Evolutionary conservation across 2,888 invertebrate genomes (phyloP), one percentile per base, ranked within the genome.

Genomic region (Zygogramma bicolorata): DNA sequence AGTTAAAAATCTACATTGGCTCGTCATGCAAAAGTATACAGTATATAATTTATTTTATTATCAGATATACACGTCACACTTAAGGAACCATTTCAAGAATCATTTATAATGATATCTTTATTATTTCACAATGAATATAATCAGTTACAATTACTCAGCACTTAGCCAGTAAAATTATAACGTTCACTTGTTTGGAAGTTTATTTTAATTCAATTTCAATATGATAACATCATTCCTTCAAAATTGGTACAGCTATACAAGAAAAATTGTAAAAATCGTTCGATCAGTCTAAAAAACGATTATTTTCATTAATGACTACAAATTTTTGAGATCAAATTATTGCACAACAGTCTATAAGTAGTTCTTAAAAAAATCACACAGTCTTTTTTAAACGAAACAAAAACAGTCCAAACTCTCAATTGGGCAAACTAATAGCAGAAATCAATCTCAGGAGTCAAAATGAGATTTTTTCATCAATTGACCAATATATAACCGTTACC

Each of bases 11-110:
- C 74, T 71, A 75, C 74, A 70, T 57, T 75, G 65, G 59, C 49
- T 60, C 60, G 65, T 75, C 67, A 75, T 75, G 71, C 67, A 71
- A 75, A 75, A 75, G 71, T 75, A 68, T 71, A 63, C 65, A 65
- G 27, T 75, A 71, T 75, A 70, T 69, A 71, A 59, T 68, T 68
- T 72, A 65, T 65, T 27, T 59, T 66, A 49, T 40, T 20, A 46
- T 60, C 66, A 74, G 53, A 49, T 31, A 61, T 69, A 69, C 70
- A 74, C 63, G 59, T 74, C 65, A 74, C 70, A 74, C 71, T 68
- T 63, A 71, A 70, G 71, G 68, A 70, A 75, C 71, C 49, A 40
- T 70, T 40, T 57, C 34, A 6, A 10, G 20, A 46, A 46, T 46
- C 20, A 46, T 46, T 46, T 46, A 46, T 8, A 46, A 20, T 10